Percentiles rank a stretch among this genome's conserved stretches.
Evolutionary conservation across 2,888 invertebrate species (phyloP).

Genomic region (Cosmia trapezina): DNA sequence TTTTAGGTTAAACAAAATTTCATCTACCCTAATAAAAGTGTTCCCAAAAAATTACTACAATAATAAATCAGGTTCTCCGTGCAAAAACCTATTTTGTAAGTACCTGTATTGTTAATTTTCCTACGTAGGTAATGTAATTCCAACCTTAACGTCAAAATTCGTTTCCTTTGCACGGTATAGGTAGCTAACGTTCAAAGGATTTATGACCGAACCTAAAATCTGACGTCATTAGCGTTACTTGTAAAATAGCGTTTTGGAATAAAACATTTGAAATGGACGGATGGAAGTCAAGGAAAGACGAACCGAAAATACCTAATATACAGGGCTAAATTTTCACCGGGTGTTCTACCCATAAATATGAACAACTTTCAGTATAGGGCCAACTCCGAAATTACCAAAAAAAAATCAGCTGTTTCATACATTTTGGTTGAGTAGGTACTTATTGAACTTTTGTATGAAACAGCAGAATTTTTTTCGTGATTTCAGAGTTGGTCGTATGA

Average conservation of each 20-base stretch:
- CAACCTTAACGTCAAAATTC: slow-evolving; percentile 58
- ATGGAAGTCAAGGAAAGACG: slow-evolving; percentile 5
- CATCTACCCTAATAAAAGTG: slow-evolving; percentile 47
- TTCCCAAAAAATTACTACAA: slow-evolving; percentile 45
- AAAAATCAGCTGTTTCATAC: too few species aligned
- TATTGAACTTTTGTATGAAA: too few species aligned
- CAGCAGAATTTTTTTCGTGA: too few species aligned
- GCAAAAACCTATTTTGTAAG: slow-evolving; percentile 50
- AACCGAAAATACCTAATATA: neutral
- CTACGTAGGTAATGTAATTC: slow-evolving; percentile 58
- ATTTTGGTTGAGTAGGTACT: too few species aligned
- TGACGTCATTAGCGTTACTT: slow-evolving; percentile 50
- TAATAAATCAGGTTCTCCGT: slow-evolving; percentile 55
- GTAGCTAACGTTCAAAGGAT: slow-evolving; percentile 39
- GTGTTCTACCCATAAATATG: too few species aligned
- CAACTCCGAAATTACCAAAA: too few species aligned
- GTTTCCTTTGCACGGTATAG: slow-evolving; percentile 56
- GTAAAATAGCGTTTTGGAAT: slow-evolving; percentile 38
- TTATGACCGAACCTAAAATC: slow-evolving; percentile 50
- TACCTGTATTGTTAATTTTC: slow-evolving; percentile 60
- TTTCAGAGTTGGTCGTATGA: too few species aligned
- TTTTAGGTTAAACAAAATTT: slow-evolving; percentile 49
- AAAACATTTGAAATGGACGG: slow-evolving; percentile 26
- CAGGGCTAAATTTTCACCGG: too few species aligned
- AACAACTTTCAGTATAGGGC: too few species aligned